Conservation (phyloP, 2,113 vertebrate species). For the Alces alces region DNA sequence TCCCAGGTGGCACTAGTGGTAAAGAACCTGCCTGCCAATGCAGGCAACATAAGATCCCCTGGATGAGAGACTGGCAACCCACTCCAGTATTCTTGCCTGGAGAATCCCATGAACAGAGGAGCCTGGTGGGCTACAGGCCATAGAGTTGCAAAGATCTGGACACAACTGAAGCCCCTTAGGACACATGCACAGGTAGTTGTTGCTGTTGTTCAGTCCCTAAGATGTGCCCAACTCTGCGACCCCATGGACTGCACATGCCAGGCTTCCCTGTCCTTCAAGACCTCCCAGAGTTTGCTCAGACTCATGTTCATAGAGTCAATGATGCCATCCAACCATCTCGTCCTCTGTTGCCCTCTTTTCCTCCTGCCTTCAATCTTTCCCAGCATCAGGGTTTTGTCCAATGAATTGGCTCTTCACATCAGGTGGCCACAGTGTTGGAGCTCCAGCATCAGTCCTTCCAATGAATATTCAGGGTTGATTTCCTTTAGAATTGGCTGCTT, state of each 20-base stretch:
- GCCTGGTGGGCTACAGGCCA: background rate
- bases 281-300: background rate
- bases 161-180: background rate
- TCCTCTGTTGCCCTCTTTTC: background rate
- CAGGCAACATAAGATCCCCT: background rate
- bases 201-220: background rate
- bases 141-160: background rate
- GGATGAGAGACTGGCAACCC: background rate
- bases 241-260: background rate
- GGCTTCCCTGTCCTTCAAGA: background rate
- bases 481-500: background rate
- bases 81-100: background rate
- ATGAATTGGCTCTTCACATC: background rate
- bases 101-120: background rate
- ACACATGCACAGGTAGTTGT: background rate
- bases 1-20: background rate
- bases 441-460: background rate
- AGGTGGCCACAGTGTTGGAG: background rate
- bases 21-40: background rate
- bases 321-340: background rate
- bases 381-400: background rate
- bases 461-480: background rate
- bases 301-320: background rate
- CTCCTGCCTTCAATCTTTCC: background rate
- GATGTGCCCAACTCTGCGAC: rapidly evolving